Evolutionary conservation across 2,113 vertebrate genomes (phyloP).

Genomic region (Anser cygnoides): DNA sequence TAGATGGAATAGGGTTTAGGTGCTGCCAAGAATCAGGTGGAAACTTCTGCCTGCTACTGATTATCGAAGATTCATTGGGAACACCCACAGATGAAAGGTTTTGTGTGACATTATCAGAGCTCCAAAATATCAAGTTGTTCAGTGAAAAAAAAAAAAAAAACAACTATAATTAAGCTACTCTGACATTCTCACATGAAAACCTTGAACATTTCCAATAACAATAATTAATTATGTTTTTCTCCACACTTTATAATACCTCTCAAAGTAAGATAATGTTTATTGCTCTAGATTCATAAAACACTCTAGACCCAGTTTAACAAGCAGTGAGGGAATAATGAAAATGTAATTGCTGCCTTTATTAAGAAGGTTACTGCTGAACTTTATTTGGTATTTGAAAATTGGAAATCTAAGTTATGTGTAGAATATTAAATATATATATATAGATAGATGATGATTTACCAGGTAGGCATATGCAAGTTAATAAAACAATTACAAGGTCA

Average conservation of each 20-base stretch:
- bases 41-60: background rate
- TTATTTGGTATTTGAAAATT: background rate
- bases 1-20: background rate
- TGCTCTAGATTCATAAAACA: slow-evolving; percentile 41
- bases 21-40: background rate
- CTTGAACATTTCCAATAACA: background rate
- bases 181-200: slow-evolving; percentile 1
- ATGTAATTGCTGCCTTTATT: slow-evolving; percentile 31
- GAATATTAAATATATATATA: background rate
- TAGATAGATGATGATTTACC: background rate
- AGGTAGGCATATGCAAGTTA: background rate
- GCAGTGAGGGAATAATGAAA: slow-evolving; percentile 46
- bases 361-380: slow-evolving; percentile 27
- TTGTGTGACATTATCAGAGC: background rate
- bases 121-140: background rate
- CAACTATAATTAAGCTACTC: background rate
- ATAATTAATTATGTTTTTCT: slow-evolving; percentile 34
- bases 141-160: background rate
- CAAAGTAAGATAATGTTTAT: slow-evolving; percentile 35
- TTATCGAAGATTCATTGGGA: background rate
- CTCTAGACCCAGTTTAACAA: background rate
- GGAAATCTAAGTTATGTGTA: background rate
- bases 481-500: background rate
- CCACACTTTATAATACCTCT: slow-evolving; percentile 16
- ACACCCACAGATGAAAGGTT: background rate